Percentiles rank a stretch among this genome's conserved stretches.
Conservation (phyloP, 2,888 invertebrate species). For the Drosophila helvetica region DNA sequence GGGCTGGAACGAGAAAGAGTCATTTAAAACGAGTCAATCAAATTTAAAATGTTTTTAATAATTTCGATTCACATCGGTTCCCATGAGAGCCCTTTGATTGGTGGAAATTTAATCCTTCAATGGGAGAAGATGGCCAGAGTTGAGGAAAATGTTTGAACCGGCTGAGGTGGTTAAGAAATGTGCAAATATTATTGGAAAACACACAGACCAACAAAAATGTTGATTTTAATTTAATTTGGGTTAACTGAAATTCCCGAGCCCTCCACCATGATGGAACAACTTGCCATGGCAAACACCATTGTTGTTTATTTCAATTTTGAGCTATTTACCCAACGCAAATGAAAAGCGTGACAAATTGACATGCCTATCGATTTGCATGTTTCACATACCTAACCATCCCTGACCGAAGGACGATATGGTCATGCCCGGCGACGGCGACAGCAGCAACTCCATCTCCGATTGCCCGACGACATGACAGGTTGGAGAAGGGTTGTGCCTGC, state of each 20-base stretch:
- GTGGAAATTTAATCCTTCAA: no score
- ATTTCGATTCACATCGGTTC: no score
- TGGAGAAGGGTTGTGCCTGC: slow-evolving; percentile 32
- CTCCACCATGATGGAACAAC: background rate
- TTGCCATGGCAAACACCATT: slow-evolving; percentile 14
- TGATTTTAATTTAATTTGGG: slow-evolving; percentile 2
- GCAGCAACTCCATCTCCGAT: slow-evolving; percentile 14
- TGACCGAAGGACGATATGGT: slow-evolving; percentile 25
- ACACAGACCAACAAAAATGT: background rate
- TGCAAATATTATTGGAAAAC: no score
- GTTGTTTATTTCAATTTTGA: slow-evolving; percentile 40
- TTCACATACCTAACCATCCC: slow-evolving; percentile 38
- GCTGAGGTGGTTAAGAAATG: background rate
- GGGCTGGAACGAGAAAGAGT: background rate
- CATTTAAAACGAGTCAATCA: no score
- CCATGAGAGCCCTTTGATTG: no score
- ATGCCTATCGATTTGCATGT: slow-evolving; percentile 65
- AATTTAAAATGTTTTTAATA: no score
- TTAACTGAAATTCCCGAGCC: background rate
- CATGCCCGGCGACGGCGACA: background rate
- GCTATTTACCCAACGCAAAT: slow-evolving; percentile 28
- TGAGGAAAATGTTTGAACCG: background rate
- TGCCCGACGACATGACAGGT: slow-evolving; percentile 34
- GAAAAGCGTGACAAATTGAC: slow-evolving; percentile 63
- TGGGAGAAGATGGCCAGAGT: no score